A percentile compares a stretch with the other conserved stretches of the same genome.
phyloP scores from a whole-genome alignment of 1,140 invertebrate species.

The Achatina immaculata region DNA sequence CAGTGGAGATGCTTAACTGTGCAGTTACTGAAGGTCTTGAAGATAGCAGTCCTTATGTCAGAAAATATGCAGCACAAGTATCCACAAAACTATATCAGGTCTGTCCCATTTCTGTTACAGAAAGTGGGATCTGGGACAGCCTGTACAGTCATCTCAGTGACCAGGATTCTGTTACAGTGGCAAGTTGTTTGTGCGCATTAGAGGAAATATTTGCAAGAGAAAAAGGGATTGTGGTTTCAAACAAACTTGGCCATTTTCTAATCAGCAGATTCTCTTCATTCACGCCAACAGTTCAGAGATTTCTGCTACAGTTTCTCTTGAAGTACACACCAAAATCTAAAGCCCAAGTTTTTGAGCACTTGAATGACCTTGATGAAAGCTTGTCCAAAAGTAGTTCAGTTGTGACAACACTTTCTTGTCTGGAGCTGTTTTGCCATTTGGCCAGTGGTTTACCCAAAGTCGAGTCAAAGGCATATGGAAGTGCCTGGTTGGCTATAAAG shows the following conservation, averaged over 20 bases:
- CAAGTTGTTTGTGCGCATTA: conserved; percentile 30
- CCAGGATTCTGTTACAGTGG: conserved; percentile 13
- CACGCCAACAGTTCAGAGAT: conserved; percentile 21
- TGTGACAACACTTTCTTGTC: background rate
- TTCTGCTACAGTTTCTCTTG: conserved; percentile 33
- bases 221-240: conserved; percentile 31
- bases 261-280: background rate
- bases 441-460: conserved; percentile 18
- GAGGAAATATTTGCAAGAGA: conserved; percentile 30
- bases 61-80: conserved; percentile 23
- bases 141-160: conserved; percentile 29
- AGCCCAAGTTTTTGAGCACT: conserved; percentile 30
- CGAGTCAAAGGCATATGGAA: background rate
- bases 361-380: conserved; percentile 26
- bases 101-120: conserved; percentile 24
- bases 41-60: conserved; percentile 20
- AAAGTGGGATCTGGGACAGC: conserved; percentile 29
- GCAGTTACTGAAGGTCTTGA: conserved; percentile 13
- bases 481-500: conserved; percentile 20
- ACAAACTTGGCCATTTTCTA: conserved; percentile 33
- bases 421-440: conserved; percentile 29
- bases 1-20: background rate
- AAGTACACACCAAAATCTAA: conserved; percentile 31
- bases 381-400: background rate
- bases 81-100: conserved; percentile 5